phyloP scores from a whole-genome alignment of 2,888 invertebrate species.

The Colostygia pectinataria region DNA sequence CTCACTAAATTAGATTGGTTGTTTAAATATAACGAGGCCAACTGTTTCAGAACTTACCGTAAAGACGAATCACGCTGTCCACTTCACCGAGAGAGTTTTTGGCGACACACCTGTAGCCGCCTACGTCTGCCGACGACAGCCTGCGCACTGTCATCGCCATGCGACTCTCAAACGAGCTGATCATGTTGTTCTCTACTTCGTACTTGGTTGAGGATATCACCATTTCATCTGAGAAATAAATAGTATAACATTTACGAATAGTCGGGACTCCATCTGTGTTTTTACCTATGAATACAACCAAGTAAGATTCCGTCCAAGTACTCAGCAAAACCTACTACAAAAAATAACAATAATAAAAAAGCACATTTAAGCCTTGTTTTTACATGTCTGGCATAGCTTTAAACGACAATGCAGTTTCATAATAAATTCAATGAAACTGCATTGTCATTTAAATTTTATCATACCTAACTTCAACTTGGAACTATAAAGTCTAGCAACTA shows the following conservation, averaged over 20 bases:
- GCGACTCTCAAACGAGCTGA: slow-evolving; percentile 90
- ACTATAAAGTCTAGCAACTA: slow-evolving; percentile 35
- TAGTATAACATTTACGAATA: no score
- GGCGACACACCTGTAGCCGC: slow-evolving; percentile 93
- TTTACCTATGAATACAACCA: no score
- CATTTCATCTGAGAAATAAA: slow-evolving; percentile 87
- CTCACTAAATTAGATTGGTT: no score
- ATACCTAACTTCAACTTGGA: slow-evolving; percentile 28
- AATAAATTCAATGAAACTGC: no score
- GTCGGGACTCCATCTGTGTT: no score
- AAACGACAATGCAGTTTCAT: no score
- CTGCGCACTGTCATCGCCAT: slow-evolving; percentile 91
- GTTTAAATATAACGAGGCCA: background rate
- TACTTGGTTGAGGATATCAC: slow-evolving; percentile 91
- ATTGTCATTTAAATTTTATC: no score
- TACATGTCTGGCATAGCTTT: no score
- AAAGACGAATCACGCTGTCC: slow-evolving; percentile 92
- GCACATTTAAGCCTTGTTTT: no score
- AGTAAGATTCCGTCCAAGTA: no score
- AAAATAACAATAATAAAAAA: no score
- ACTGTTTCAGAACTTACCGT: slow-evolving; percentile 84
- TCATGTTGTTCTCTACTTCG: slow-evolving; percentile 87
- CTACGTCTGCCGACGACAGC: slow-evolving; percentile 88
- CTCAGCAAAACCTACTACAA: no score
- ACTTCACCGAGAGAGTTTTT: slow-evolving; percentile 94